Conservation (phyloP, 2,888 invertebrate genomes). For the Carterocephalus palaemon region DNA sequence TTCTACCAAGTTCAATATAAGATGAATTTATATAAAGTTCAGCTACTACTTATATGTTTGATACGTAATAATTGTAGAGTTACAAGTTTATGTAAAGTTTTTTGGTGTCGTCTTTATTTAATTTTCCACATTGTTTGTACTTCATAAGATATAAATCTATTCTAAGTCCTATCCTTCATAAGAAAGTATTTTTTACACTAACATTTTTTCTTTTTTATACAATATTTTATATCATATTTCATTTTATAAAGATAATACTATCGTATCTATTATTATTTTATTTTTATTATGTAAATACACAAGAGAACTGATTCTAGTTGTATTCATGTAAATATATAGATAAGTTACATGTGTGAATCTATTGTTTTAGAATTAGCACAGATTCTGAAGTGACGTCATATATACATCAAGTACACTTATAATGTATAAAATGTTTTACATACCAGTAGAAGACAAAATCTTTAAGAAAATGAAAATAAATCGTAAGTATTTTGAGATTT, state of each 20-base stretch:
- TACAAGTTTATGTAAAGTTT: neutral
- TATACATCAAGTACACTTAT: conserved; percentile 13
- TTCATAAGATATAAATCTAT: too few relatives aligned
- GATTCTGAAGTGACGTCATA: conserved; percentile 9
- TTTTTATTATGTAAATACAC: too few relatives aligned
- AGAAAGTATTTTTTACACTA: too few relatives aligned
- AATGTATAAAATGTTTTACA: conserved; percentile 17
- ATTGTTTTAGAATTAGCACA: conserved; percentile 20
- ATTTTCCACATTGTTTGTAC: too few relatives aligned
- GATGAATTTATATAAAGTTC: too few relatives aligned
- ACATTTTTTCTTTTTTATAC: neutral
- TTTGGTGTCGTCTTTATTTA: too few relatives aligned
- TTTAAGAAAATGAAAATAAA: conserved; percentile 22
- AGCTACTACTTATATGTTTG: too few relatives aligned
- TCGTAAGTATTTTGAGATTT: conserved; percentile 15
- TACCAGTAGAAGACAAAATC: conserved; percentile 20
- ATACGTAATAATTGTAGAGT: too few relatives aligned
- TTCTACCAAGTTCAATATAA: neutral
- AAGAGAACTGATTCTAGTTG: too few relatives aligned
- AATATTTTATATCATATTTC: neutral
- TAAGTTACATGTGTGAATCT: conserved; percentile 4
- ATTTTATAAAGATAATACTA: too few relatives aligned
- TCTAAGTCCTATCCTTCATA: too few relatives aligned
- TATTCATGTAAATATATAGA: conserved; percentile 1
- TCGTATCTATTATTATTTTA: too few relatives aligned